Conservation (phyloP, 2,888 invertebrate species). For the Mechanitis messenoides region DNA sequence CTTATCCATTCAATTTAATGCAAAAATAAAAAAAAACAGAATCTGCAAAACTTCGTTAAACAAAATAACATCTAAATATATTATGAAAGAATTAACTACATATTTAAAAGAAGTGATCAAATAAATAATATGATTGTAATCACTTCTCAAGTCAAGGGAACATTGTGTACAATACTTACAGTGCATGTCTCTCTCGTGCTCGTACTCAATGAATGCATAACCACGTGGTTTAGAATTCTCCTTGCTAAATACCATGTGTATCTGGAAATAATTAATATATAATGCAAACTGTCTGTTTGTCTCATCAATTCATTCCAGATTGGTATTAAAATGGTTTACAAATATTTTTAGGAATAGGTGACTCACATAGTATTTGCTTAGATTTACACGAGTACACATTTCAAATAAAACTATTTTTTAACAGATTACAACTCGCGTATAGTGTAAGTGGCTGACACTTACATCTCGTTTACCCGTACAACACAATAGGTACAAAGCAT, state of each 20-base stretch:
- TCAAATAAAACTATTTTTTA: too few species aligned
- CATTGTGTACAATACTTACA: constrained; percentile 82
- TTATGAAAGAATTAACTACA: constrained; percentile 12
- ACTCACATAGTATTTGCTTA: too few species aligned
- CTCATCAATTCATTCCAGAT: too few species aligned
- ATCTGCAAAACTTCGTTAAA: not conserved
- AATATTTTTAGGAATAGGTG: too few species aligned
- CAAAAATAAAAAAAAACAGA: too few species aligned
- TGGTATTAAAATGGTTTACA: too few species aligned
- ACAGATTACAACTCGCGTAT: too few species aligned
- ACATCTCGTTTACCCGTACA: too few species aligned
- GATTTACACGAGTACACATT: too few species aligned
- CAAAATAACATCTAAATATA: constrained; percentile 14
- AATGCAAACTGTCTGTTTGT: not conserved
- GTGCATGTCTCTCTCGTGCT: constrained; percentile 99
- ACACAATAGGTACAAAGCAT: too few species aligned
- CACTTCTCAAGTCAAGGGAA: constrained; percentile 1
- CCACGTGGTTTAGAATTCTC: constrained; percentile 95
- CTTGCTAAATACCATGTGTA: constrained; percentile 90
- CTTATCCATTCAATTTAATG: too few species aligned
- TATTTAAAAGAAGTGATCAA: constrained; percentile 5
- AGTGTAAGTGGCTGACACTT: too few species aligned
- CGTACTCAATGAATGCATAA: constrained; percentile 99
- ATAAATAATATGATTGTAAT: constrained; percentile 2
- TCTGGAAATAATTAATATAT: constrained; percentile 75